A percentile compares a stretch with the other conserved stretches of the same genome.
Evolutionary conservation across 2,797 vertebrate species (phyloP).

Genomic region (Microctenopoma steveboyesi): DNA sequence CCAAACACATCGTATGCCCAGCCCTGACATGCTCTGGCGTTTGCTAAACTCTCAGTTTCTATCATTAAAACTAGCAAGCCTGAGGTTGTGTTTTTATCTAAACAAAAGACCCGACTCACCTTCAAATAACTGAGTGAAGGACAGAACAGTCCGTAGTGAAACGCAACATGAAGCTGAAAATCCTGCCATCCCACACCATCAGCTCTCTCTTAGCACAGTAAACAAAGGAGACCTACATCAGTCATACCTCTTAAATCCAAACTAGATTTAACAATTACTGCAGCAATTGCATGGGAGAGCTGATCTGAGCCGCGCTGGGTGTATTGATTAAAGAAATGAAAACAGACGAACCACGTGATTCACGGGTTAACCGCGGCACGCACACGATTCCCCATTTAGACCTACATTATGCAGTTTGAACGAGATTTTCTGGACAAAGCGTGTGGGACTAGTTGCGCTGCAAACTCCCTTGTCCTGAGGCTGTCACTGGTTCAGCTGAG

Average conservation of each 20-base stretch:
- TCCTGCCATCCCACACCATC: background rate
- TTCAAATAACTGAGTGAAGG: slow-evolving; percentile 1
- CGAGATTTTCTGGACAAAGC: too few relatives aligned
- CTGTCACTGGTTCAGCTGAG: slow-evolving; percentile 30
- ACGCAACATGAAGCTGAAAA: slow-evolving; percentile 1
- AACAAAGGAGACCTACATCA: slow-evolving; percentile 26
- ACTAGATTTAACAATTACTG: too few relatives aligned
- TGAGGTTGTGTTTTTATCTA: background rate
- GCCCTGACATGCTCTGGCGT: background rate
- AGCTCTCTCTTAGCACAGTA: slow-evolving; percentile 4
- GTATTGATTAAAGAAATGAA: too few relatives aligned
- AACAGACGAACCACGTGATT: too few relatives aligned
- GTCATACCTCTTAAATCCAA: slow-evolving; percentile 60
- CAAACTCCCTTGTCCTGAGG: slow-evolving; percentile 37
- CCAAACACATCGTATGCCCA: too few relatives aligned
- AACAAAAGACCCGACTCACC: background rate
- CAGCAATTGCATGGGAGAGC: too few relatives aligned
- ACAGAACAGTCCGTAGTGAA: background rate
- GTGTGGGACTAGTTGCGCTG: too few relatives aligned
- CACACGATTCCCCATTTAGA: too few relatives aligned
- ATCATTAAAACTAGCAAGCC: background rate
- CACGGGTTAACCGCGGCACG: too few relatives aligned
- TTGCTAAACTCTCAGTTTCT: background rate
- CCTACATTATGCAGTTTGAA: too few relatives aligned
- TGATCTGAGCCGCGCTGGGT: too few relatives aligned